phyloP scores from a whole-genome alignment of 2,888 invertebrate species.

The Dasypogon diadema region DNA sequence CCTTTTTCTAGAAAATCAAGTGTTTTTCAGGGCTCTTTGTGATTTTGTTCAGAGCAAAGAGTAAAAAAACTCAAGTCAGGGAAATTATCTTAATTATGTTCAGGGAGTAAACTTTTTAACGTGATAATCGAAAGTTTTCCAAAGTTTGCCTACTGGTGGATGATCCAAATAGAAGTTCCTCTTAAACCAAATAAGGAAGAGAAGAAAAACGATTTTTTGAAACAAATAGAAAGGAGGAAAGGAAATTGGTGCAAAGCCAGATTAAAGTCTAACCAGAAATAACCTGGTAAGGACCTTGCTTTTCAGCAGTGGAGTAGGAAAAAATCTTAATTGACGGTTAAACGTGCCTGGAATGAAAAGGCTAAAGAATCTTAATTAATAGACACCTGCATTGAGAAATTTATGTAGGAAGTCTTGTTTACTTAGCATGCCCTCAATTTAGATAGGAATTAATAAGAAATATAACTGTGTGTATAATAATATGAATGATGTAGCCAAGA shows the following conservation, averaged over 20 bases:
- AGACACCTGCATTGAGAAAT: slow-evolving; percentile 9
- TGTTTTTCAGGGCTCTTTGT: slow-evolving; percentile 30
- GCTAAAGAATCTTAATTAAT: slow-evolving; percentile 7
- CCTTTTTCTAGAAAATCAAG: slow-evolving; percentile 43
- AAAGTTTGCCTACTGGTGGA: slow-evolving; percentile 12
- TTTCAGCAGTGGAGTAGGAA: neutral
- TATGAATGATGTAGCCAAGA: too few relatives aligned
- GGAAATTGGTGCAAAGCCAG: slow-evolving; percentile 16
- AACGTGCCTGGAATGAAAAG: slow-evolving; percentile 31
- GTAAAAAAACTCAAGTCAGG: slow-evolving; percentile 38
- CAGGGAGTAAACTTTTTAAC: slow-evolving; percentile 45
- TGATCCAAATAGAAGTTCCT: slow-evolving; percentile 20
- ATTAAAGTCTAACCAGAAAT: slow-evolving; percentile 3
- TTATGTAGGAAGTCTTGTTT: neutral
- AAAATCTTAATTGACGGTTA: slow-evolving; percentile 28
- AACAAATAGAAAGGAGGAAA: neutral
- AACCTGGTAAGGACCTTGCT: neutral
- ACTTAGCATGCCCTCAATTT: neutral
- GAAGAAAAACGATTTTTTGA: slow-evolving; percentile 10
- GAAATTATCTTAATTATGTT: slow-evolving; percentile 48
- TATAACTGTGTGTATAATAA: too few relatives aligned
- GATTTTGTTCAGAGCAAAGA: slow-evolving; percentile 10
- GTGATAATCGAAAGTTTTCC: slow-evolving; percentile 44
- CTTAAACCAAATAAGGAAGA: slow-evolving; percentile 27
- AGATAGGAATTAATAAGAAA: too few relatives aligned